Evolutionary conservation across 1,140 invertebrate species (phyloP), one percentile per base, ranked within the genome.

Genomic region (Bombus breviceps): DNA sequence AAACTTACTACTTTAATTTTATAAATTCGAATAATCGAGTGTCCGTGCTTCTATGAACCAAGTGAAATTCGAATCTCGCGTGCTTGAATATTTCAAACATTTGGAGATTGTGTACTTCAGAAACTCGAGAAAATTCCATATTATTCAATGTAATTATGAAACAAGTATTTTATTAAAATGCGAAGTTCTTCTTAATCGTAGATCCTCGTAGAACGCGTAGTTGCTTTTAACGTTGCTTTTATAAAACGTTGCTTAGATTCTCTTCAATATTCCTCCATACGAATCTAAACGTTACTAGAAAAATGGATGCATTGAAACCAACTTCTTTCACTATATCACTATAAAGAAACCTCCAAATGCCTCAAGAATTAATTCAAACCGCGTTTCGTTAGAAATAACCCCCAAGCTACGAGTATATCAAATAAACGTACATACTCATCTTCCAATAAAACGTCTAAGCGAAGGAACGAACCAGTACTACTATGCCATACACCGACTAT

Each of bases 131-230:
- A 8, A 66, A 37, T 47, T 66, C 25, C 28, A 8, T 57, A 32
- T 43, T 72, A 39, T 8, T 39, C 37, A 73, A 59, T 32, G 53
- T 22, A 15, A 22, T 39, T 34, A 15, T 12, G 37, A 75, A 82
- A 75, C 39, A 47, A 74, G 57, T 18, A 59, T 53, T 74, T 82
- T 75, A 64, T 37, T 75, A 82, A 82, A 62, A 64, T 64, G 71
- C 53, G 22, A 75, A 73, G 25, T 47, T 39, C 6, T 75, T 37
- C 66, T 79, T 79, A 68, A 68, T 79, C 37, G 22, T 25, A 2
- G 12, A 25, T 66, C 10, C 12, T 32, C 39, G 32, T 3, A 57
- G 4, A 37, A 18, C 71, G 34, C 69, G 43, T n/a, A 43, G 28
- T 62, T 22, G 57, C 32, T n/a, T 82, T 47, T 47, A 82, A 64